Evolutionary conservation across 2,113 vertebrate species (phyloP).

Genomic region (Anseranas semipalmata): DNA sequence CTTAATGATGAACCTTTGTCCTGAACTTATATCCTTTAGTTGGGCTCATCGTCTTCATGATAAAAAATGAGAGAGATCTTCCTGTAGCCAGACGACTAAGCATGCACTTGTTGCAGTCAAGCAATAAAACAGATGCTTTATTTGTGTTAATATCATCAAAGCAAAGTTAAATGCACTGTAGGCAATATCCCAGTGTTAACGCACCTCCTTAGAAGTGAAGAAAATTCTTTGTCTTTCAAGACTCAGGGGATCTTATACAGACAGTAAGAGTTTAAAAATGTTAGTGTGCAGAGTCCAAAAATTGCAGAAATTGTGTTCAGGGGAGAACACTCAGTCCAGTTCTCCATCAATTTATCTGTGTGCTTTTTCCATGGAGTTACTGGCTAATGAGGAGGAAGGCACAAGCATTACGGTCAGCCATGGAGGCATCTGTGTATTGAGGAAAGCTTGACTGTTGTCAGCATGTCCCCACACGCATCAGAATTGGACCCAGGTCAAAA

Average conservation of each 20-base stretch:
- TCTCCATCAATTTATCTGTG: background rate
- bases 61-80: background rate
- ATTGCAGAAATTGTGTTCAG: rapidly evolving
- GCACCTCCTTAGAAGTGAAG: background rate
- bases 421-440: background rate
- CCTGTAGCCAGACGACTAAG: background rate
- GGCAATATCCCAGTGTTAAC: background rate
- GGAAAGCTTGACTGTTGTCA: background rate
- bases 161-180: background rate
- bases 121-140: background rate
- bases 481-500: background rate
- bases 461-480: background rate
- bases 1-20: background rate
- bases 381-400: background rate
- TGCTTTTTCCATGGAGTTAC: background rate
- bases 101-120: background rate
- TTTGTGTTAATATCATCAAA: background rate
- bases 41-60: background rate
- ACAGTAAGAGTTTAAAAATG: background rate
- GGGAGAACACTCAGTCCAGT: background rate
- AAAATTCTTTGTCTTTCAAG: background rate
- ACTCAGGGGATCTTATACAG: background rate
- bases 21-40: background rate
- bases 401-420: background rate
- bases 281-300: background rate